Percentiles rank a stretch among this genome's conserved stretches.
Evolutionary conservation across 2,797 vertebrate species (phyloP).

Genomic region (Heteromormyrus szaboi): DNA sequence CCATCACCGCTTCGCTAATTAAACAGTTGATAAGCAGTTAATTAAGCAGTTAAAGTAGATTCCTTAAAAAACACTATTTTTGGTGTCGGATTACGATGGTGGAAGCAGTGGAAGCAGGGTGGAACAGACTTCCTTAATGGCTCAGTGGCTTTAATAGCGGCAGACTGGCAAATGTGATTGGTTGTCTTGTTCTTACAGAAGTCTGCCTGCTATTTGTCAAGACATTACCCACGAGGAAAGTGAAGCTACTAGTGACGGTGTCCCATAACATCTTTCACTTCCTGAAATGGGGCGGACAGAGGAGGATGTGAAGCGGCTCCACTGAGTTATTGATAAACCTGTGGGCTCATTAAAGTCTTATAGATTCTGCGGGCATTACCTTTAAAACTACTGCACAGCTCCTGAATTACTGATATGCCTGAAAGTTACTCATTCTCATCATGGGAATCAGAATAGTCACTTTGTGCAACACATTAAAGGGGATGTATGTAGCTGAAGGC

Average conservation of each 20-base stretch:
- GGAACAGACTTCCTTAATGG: background rate
- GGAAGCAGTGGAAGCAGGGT: background rate
- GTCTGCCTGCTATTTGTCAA: slow-evolving; percentile 19
- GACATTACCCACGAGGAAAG: background rate
- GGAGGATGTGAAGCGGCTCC: slow-evolving; percentile 13
- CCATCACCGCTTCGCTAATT: background rate
- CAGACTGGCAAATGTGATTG: slow-evolving; percentile 10
- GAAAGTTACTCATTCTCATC: background rate
- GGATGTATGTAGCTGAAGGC: slow-evolving; percentile 13
- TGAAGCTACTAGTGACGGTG: background rate
- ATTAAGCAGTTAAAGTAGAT: background rate
- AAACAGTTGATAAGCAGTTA: slow-evolving; percentile 13
- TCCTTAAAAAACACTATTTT: background rate
- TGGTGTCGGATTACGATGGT: background rate
- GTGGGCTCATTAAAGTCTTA: slow-evolving; percentile 32
- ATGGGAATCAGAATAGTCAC: slow-evolving; percentile 10
- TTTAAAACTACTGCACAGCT: background rate
- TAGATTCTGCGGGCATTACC: slow-evolving; percentile 6
- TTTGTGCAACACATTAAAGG: slow-evolving; percentile 18
- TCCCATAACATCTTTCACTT: slow-evolving; percentile 16
- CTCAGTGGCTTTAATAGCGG: background rate
- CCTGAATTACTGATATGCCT: slow-evolving; percentile 11
- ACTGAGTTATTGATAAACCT: slow-evolving; percentile 27
- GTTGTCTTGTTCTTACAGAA: background rate
- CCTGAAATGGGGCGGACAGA: background rate